Conservation (phyloP, 2,888 invertebrate species). For the Aleiodes alternator region DNA sequence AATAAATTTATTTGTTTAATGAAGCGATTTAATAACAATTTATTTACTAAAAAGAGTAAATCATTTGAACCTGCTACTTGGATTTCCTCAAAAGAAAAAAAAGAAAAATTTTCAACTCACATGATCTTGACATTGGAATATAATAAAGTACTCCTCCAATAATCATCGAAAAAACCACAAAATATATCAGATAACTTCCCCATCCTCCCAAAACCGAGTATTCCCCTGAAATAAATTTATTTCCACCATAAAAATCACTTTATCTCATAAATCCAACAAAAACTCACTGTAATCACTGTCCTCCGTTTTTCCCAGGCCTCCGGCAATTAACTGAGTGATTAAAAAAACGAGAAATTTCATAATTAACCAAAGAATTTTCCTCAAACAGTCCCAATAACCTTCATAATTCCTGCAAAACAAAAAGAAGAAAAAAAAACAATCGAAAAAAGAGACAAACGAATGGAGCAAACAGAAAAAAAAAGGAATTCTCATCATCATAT, state of each 20-base stretch:
- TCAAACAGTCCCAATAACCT: conserved; percentile 1
- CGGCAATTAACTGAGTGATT: conserved; percentile 15
- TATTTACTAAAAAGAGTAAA: too few species aligned
- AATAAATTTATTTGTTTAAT: too few species aligned
- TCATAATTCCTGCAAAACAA: conserved; percentile 5
- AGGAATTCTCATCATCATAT: neutral
- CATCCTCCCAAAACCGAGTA: conserved; percentile 52
- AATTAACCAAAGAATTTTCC: conserved; percentile 36
- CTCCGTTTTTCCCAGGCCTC: neutral
- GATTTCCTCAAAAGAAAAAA: neutral
- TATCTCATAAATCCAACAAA: neutral
- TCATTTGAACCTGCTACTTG: too few species aligned
- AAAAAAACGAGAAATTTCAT: conserved; percentile 55
- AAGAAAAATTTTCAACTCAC: conserved; percentile 59
- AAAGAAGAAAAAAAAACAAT: neutral
- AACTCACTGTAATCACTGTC: neutral
- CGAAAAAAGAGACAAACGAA: neutral
- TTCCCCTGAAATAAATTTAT: neutral
- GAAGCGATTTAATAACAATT: too few species aligned
- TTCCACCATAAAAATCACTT: conserved; percentile 14
- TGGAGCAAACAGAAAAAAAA: neutral
- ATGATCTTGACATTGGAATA: conserved; percentile 65
- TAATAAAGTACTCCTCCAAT: conserved; percentile 64
- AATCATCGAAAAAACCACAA: conserved; percentile 58
- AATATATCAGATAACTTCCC: conserved; percentile 61